A percentile compares a stretch with the other conserved stretches of the same genome.
phyloP scores from a whole-genome alignment of 2,888 invertebrate genomes.

The Entomobrya proxima region DNA sequence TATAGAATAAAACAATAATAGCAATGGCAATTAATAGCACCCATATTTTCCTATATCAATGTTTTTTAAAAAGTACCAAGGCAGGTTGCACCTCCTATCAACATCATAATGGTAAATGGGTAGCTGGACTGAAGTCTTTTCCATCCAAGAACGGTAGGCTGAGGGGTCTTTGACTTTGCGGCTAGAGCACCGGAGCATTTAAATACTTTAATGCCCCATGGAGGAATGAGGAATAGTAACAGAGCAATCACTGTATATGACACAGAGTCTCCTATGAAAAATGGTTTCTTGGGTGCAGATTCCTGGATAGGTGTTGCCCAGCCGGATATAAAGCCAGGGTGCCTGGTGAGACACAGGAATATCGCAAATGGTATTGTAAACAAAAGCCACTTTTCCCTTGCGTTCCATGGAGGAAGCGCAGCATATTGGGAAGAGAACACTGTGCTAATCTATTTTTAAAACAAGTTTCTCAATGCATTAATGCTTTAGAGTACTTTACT shows the following conservation, averaged over 20 bases:
- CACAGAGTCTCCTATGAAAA: slow-evolving; percentile 41
- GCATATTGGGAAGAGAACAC: not conserved
- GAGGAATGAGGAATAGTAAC: slow-evolving; percentile 43
- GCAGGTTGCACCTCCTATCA: slow-evolving; percentile 43
- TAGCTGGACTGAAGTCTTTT: slow-evolving; percentile 42
- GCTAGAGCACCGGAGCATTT: not conserved
- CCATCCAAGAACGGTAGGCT: slow-evolving; percentile 41
- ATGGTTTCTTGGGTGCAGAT: too few species aligned
- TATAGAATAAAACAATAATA: too few species aligned
- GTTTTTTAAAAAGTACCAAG: slow-evolving; percentile 23
- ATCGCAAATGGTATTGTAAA: not conserved
- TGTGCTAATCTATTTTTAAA: not conserved
- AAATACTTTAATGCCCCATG: slow-evolving; percentile 19
- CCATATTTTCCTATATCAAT: too few species aligned
- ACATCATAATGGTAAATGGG: slow-evolving; percentile 45
- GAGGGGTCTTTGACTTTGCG: slow-evolving; percentile 22
- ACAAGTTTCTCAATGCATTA: not conserved
- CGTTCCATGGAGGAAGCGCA: not conserved
- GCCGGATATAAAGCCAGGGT: slow-evolving; percentile 5
- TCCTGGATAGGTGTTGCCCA: not conserved
- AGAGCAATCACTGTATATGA: not conserved
- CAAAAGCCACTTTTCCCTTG: not conserved
- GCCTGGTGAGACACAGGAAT: not conserved
- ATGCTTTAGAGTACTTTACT: too few species aligned
- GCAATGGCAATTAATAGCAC: too few species aligned